Base-by-base conservation (phyloP, 2,888 invertebrate genomes). In the Biston stratarius region DNA sequence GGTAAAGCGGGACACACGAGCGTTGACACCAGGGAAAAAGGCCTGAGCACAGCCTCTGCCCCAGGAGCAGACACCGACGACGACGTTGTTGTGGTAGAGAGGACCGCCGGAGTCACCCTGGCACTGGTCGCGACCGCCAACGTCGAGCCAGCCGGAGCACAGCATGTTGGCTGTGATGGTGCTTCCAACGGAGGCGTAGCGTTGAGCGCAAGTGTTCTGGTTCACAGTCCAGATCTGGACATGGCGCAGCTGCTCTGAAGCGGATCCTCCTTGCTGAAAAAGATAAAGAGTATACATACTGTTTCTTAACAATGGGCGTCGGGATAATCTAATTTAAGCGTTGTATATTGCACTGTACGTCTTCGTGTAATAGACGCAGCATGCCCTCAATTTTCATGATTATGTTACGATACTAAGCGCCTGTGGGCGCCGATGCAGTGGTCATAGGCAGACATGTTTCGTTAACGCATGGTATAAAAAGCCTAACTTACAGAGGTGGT, bases 81-180 rank as follows among this genome's bases (percentile, higher is more conserved):
- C 75, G 3, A 84, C 67, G 5, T 69, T 67, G 64, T 85, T 84
- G 77, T 90, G 88, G 72, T 84, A 77, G 8, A 89, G 82, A 42
- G 90, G 89, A 44, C 90, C 85, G 0, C 90, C 91, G 36, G 84
- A 83, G 74, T 89, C 90, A 1, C 86, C 87, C 62, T 80, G 81
- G 80, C 90, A 91, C 78, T 87, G 86, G 69, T 85, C 90, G 34
- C 89, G 87, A 38, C 90, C 89, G 6, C 89, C 88, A 0, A 86
- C 83, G 58, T 85, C 83, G 51, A 88, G 74, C 82, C 81, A 83
- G 5, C 88, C 89, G 9, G 87, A 78, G 76, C 90, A 90, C 67
- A 67, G 49, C 62, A 63, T 67, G 58, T 59, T 64, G 48, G 53
- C 74, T 33, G 78, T 81, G 45, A 83, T 24, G 0, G 64, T 52